Evolutionary conservation across 2,113 vertebrate genomes (phyloP).

Genomic region (Clarias batrachus): DNA sequence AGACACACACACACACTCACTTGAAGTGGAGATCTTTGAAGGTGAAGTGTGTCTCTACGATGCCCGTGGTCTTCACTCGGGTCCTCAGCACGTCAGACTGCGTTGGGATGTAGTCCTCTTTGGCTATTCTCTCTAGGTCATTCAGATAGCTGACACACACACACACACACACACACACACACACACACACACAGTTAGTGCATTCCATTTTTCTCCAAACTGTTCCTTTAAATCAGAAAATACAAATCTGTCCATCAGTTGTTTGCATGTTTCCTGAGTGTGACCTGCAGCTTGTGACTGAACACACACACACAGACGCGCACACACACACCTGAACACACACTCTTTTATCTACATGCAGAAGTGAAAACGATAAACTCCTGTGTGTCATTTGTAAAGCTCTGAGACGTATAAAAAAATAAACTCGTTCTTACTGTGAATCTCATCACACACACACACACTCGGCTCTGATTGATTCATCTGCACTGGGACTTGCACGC

Average conservation of each 20-base stretch:
- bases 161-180: not conserved
- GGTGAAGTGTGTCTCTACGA: constrained; percentile 98
- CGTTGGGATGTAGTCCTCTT: constrained; percentile 90
- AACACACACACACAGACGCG: not conserved
- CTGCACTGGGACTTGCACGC: not conserved
- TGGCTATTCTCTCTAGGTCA: constrained; percentile 87
- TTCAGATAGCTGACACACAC: constrained; percentile 74
- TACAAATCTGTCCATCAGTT: not conserved
- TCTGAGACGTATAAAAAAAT: not conserved
- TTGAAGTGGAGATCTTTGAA: constrained; percentile 99
- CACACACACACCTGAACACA: no score
- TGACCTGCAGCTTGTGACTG: not conserved
- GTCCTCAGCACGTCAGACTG: constrained; percentile 96
- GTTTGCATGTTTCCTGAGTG: not conserved
- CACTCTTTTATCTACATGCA: not conserved
- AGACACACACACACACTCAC: constrained; percentile 72
- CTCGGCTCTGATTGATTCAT: constrained; percentile 21
- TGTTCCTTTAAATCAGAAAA: not conserved
- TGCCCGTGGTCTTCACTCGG: constrained; percentile 96
- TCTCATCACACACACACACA: constrained; percentile 26
- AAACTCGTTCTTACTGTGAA: not conserved
- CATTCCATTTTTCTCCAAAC: not conserved
- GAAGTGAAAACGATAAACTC: not conserved
- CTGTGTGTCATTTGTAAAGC: not conserved
- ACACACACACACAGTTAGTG: not conserved